Evolutionary conservation across 2,888 invertebrate species (phyloP).

Genomic region (Limenitis camilla): DNA sequence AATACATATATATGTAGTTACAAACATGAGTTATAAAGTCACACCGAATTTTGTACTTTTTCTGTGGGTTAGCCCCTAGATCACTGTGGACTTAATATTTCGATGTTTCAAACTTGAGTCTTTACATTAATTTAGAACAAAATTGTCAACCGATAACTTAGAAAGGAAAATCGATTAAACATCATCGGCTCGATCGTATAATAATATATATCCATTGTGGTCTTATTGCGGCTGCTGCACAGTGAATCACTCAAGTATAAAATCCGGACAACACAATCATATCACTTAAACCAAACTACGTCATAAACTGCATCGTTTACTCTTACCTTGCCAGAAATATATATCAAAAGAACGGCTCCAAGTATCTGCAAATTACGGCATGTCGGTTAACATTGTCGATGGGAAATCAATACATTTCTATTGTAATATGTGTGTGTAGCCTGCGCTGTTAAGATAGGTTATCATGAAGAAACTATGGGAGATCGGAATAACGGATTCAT

Average conservation of each 20-base stretch:
- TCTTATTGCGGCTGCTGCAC: conserved; percentile 57
- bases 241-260: conserved; percentile 66
- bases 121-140: conserved; percentile 64
- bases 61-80: conserved; percentile 63
- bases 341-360: conserved; percentile 64
- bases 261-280: conserved; percentile 54
- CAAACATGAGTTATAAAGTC: conserved; percentile 64
- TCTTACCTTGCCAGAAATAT: conserved; percentile 50
- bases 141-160: conserved; percentile 69
- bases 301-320: conserved; percentile 37
- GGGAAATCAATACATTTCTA: conserved; percentile 70
- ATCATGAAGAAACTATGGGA: conserved; percentile 64
- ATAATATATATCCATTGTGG: conserved; percentile 64
- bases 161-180: conserved; percentile 43
- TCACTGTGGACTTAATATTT: conserved; percentile 72
- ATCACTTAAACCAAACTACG: conserved; percentile 30
- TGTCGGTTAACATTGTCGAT: conserved; percentile 67
- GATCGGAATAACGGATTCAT: conserved; percentile 69
- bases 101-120: conserved; percentile 71
- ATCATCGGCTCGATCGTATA: conserved; percentile 50
- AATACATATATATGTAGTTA: conserved; percentile 62
- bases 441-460: conserved; percentile 56
- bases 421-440: conserved; percentile 72
- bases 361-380: conserved; percentile 71
- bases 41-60: conserved; percentile 75